Percentiles rank a stretch among this genome's conserved stretches.
phyloP scores from a whole-genome alignment of 2,113 vertebrate species.

The Turnix velox region DNA sequence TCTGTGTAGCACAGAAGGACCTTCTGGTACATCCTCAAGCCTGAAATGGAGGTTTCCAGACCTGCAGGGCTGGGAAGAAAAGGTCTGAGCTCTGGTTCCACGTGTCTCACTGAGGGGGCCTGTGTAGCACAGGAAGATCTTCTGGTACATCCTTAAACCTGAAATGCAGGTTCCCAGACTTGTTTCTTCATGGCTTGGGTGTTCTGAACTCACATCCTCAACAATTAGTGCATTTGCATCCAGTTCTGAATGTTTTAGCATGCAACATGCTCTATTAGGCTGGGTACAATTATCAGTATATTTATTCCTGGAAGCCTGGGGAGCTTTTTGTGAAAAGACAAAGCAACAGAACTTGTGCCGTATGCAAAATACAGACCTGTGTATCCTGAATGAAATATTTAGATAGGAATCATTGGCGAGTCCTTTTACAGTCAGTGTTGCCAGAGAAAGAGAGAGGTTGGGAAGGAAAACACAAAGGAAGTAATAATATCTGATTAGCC shows the following conservation, averaged over 20 bases:
- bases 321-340: slow-evolving; percentile 38
- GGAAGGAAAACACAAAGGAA: slow-evolving; percentile 64
- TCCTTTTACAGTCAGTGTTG: slow-evolving; percentile 65
- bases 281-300: slow-evolving; percentile 32
- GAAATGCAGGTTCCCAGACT: neutral
- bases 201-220: neutral
- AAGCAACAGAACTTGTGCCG: slow-evolving; percentile 36
- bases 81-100: neutral
- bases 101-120: rapidly evolving
- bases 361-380: slow-evolving; percentile 64
- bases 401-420: slow-evolving; percentile 63
- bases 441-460: slow-evolving; percentile 45
- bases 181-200: neutral
- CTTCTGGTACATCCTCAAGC: neutral
- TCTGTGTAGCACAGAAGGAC: neutral
- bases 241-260: neutral
- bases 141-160: neutral
- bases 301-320: slow-evolving; percentile 42
- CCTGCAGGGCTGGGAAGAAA: neutral
- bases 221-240: neutral
- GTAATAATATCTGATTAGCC: slow-evolving; percentile 71
- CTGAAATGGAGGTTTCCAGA: neutral
- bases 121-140: neutral
- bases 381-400: slow-evolving; percentile 73
- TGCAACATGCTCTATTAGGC: neutral